Conservation (phyloP, 2,113 vertebrate species). For the Phylloscopus trochilus region DNA sequence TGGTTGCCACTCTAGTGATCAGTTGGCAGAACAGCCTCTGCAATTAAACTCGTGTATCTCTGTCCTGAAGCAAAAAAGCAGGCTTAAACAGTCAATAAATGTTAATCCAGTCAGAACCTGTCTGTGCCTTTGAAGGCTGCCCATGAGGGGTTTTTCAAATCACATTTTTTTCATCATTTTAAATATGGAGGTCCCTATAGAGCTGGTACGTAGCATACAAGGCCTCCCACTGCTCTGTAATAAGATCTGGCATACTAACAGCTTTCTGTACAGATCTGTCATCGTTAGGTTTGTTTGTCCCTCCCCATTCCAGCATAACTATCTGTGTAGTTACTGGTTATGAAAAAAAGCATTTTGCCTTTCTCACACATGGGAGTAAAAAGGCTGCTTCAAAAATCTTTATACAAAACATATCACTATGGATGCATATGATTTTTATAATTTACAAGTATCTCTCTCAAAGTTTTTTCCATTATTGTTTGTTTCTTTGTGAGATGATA, state of each 20-base stretch:
- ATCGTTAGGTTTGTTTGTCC: conserved; percentile 66
- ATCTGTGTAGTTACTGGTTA: conserved; percentile 41
- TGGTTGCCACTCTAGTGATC: conserved; percentile 96
- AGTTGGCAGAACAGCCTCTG: conserved; percentile 92
- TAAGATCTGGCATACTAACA: conserved; percentile 88
- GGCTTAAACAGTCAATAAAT: conserved; percentile 98
- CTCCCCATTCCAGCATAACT: neutral
- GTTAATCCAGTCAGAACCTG: conserved; percentile 99
- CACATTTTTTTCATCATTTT: conserved; percentile 83
- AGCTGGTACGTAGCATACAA: conserved; percentile 76
- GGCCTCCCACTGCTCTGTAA: conserved; percentile 85
- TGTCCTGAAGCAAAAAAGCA: conserved; percentile 89
- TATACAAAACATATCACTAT: neutral
- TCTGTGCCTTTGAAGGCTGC: conserved; percentile 94
- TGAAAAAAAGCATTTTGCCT: conserved; percentile 16
- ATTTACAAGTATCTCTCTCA: neutral
- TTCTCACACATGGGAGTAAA: neutral
- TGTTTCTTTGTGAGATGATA: neutral
- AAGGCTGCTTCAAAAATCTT: neutral
- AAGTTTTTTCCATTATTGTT: neutral
- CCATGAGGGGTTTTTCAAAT: conserved; percentile 81
- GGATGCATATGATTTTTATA: neutral
- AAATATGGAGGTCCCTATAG: conserved; percentile 86
- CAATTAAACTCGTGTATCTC: conserved; percentile 96
- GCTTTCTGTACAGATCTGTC: conserved; percentile 79